phyloP scores from a whole-genome alignment of 92 coral and sea anemone genomes.

The Blastomussa wellsi region DNA sequence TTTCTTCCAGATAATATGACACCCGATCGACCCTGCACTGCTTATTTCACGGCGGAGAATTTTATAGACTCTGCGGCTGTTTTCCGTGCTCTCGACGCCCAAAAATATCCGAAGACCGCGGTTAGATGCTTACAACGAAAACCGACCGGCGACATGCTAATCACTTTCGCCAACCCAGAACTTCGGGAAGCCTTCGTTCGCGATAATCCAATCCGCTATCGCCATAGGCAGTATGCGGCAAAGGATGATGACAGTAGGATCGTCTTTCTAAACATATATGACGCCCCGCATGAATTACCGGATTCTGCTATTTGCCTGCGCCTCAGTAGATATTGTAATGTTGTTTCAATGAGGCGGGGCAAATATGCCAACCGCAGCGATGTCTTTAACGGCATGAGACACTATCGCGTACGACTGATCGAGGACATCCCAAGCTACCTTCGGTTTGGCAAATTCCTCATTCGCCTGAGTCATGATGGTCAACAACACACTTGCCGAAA shows the following conservation, averaged over 20 bases:
- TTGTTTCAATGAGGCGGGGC: background rate
- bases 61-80: background rate
- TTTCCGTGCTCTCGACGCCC: background rate
- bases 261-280: background rate
- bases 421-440: background rate
- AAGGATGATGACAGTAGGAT: background rate
- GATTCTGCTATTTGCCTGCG: background rate
- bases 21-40: background rate
- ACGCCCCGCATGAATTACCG: background rate
- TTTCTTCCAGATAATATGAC: background rate
- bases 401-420: background rate
- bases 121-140: background rate
- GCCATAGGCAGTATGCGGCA: background rate
- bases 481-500: constrained; percentile 12
- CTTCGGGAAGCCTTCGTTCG: background rate
- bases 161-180: background rate
- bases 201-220: background rate
- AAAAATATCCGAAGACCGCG: background rate
- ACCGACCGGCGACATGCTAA: background rate
- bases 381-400: background rate
- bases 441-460: background rate
- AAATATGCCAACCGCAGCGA: background rate
- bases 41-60: background rate
- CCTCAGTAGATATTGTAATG: background rate
- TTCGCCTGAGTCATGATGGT: background rate